Evolutionary conservation across 2,888 invertebrate genomes (phyloP), one percentile per base, ranked within the genome.

Genomic region (Gymnocheta viridis): DNA sequence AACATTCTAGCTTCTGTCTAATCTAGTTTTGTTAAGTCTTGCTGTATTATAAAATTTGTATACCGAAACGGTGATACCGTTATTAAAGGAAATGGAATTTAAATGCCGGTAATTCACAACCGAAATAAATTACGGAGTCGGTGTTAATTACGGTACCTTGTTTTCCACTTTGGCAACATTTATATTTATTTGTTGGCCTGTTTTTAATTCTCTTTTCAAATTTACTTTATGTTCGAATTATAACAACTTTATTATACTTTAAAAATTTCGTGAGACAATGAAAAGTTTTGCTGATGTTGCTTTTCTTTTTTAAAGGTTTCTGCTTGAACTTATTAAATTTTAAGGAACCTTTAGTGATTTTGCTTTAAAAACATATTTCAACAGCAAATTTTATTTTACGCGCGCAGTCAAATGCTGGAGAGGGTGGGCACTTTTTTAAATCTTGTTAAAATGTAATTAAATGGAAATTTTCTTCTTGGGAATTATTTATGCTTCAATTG

Each of bases 361-460:
- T 67, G 47, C 54, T n/a, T n/a, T n/a, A n/a, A 62, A 66, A 35
- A 22, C 49, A 32, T 41, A 82, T 82, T 82, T 82, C 74, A 69
- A 82, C 79, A 69, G 35, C 78, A 79, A 82, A 82, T 79, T 56
- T 66, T 32, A 24, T 60, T 74, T 60, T 24, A 73, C 35, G 41
- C 54, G 19, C 49, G 12, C 3, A 14, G n/a, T 38, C 9, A 7
- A 38, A 64, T 19, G 44, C 5, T 32, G 7, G 9, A n/a, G n/a
- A n/a, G 27, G 29, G 51, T 27, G 51, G 41, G 51, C 51, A 29
- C 29, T 29, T 49, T 62, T 22, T 38, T 73, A 79, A 82, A 82
- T 79, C 69, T 79, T 76, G 74, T 74, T 76, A 58, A 82, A 79
- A 69, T 79, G 79, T 82, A 82, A 82, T 82, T 82, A 82, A 82